Base-by-base conservation (phyloP, 2,888 invertebrate genomes). In the Furcula furcula region DNA sequence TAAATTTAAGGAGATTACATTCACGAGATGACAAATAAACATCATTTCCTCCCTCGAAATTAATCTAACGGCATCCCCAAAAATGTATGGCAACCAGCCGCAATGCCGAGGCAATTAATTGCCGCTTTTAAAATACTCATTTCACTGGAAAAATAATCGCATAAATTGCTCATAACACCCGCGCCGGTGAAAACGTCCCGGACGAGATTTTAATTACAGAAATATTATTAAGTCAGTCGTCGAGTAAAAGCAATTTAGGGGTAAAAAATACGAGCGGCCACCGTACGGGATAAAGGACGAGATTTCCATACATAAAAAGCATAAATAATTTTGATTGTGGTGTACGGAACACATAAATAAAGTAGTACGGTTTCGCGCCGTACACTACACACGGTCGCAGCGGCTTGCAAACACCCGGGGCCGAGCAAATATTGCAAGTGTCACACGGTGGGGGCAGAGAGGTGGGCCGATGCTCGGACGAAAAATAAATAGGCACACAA, bases 311-410 rank as follows among this genome's bases (percentile, higher is more conserved):
- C 65, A 72, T 75, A 77, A 78, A 76, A 76, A 74, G 73, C 76
- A 80, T 82, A 79, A 84, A 85, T 85, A 82, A 83, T 84, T 81
- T 83, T 75, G 82, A 81, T 77, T 76, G 77, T 76, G 78, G 74
- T 65, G n/a, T 64, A 65, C 69, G 60, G 65, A 65, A 65, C 71
- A 69, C 72, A 78, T 78, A 83, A 82, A 83, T 81, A 81, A 75
- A 75, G 73, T 73, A 74, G 76, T 69, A 71, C 60, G 67, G 64
- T 75, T 69, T 71, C 68, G 67, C 71, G 59, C 64, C 57, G 46
- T 43, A 59, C 70, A 58, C 73, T 43, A 59, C 70, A 58, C 73
- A 70, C 77, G 26, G 11, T 4, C 26, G 26, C 25, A n/a, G 25
- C 11, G 12, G 2, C 74, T 76, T 63, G 67, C 65, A 75, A 76